phyloP scores from a whole-genome alignment of 2,797 vertebrate genomes.

The Sebastes itinus region DNA sequence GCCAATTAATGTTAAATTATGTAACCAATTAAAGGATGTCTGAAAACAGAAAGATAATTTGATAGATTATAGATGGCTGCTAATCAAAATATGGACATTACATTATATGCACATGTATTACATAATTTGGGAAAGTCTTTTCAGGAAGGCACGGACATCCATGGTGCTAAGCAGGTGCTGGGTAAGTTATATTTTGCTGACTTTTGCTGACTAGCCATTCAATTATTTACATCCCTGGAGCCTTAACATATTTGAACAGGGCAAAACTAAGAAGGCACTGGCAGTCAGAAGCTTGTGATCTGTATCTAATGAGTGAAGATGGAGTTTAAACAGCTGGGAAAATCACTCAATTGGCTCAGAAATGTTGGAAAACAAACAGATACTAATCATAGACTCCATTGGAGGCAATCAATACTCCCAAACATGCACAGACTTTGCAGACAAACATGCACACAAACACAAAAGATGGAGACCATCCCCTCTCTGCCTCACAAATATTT shows the following conservation, averaged over 20 bases:
- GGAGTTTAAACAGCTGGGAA: neutral
- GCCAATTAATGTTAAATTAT: constrained; percentile 28
- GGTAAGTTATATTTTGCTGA: constrained; percentile 12
- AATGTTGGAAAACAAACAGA: neutral
- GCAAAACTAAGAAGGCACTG: neutral
- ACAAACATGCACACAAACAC: constrained; percentile 1
- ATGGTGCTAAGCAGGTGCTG: neutral
- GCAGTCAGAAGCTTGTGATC: neutral
- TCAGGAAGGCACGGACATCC: neutral
- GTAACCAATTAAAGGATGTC: constrained; percentile 8
- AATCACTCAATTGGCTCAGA: neutral
- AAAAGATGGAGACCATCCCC: constrained; percentile 20
- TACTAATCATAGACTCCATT: neutral
- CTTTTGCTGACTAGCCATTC: constrained; percentile 9
- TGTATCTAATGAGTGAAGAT: neutral
- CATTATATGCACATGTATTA: neutral
- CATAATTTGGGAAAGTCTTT: neutral
- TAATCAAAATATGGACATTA: neutral
- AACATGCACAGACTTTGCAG: constrained; percentile 14
- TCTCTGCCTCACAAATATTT: constrained; percentile 8
- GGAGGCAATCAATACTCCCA: neutral
- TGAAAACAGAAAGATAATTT: constrained; percentile 23
- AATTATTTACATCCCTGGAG: constrained; percentile 19
- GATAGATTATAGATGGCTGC: neutral
- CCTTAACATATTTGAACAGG: neutral